Evolutionary conservation across 2,888 invertebrate species (phyloP), one percentile per base, ranked within the genome.

Genomic region (Meloe dianella): DNA sequence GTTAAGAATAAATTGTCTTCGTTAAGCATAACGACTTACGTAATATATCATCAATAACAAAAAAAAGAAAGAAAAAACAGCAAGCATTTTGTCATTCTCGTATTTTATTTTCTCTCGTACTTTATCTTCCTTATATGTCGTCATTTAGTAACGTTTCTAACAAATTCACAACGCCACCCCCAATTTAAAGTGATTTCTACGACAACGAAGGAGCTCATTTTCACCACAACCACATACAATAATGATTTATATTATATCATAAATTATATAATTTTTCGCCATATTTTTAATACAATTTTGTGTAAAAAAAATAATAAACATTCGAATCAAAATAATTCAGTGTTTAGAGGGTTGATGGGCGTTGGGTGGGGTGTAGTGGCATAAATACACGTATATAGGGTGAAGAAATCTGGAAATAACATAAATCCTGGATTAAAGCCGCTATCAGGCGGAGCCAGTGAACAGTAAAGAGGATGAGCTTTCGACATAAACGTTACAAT

Each of bases 341-440:
- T 41, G 3, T n/a, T 17, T 17, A 12, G 41, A n/a, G n/a, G n/a
- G n/a, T n/a, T n/a, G n/a, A n/a, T n/a, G n/a, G n/a, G n/a, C n/a
- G n/a, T n/a, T n/a, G 7, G 41, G 17, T n/a, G 41, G 17, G 35
- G 9, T 30, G 9, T 30, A 12, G 32, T 8, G 32, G 17, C n/a
- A 47, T 20, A 20, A 63, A 67, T 62, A 64, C 66, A 38, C 35
- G 66, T 63, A 66, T 60, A 58, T 68, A 64, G 71, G 70, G 73
- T 67, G 72, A 71, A 73, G 71, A 79, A 80, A 79, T 77, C 78
- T 75, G 77, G 81, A 81, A 83, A 82, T 81, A 81, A 81, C 83
- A 83, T 83, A 84, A 84, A 84, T 84, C 83, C 79, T 67, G 81
- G 82, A 83, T 83, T 83, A 83, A 75, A 75, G 75, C 73, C 77